These are phyloP conservation scores for Ellobium chinense DNA, from an alignment of 2,888 invertebrate species.

Conservation along the genomic window DNA sequence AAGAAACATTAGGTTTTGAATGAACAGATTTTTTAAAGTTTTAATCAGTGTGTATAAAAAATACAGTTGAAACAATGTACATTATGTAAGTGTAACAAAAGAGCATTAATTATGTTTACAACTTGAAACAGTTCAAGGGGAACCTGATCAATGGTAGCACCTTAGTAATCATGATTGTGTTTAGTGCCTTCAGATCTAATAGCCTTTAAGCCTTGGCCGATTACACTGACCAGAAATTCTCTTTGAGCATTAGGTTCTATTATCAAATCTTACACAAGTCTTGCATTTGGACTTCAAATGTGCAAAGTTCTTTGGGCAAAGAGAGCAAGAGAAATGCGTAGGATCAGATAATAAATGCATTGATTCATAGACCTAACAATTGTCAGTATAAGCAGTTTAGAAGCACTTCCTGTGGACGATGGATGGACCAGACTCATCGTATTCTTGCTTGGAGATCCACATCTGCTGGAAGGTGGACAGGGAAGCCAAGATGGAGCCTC, in stretches of 20 bases:
- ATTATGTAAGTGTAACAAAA: background rate
- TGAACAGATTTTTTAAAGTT: background rate
- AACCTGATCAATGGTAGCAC: background rate
- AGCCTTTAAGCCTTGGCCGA: background rate
- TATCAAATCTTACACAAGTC: background rate
- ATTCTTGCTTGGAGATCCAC: conserved; percentile 81
- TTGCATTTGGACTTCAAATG: background rate
- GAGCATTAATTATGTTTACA: background rate
- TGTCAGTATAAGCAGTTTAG: conserved; percentile 79
- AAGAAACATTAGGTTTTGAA: too few relatives aligned
- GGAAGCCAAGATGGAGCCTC: conserved; percentile 73
- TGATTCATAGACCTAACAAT: background rate
- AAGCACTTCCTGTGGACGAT: conserved; percentile 98
- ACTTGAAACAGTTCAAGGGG: background rate
- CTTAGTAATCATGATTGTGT: too few relatives aligned
- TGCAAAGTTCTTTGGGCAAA: too few relatives aligned
- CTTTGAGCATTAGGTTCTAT: background rate
- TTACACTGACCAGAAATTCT: background rate
- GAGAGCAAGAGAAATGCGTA: background rate
- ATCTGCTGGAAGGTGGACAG: conserved; percentile 84
- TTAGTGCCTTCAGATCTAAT: too few relatives aligned
- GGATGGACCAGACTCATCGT: conserved; percentile 96
- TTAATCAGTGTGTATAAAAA: background rate
- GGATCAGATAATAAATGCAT: background rate
- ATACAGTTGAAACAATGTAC: background rate